Base-by-base conservation (phyloP, 2,888 invertebrate species). In the Gastrophysa polygoni region DNA sequence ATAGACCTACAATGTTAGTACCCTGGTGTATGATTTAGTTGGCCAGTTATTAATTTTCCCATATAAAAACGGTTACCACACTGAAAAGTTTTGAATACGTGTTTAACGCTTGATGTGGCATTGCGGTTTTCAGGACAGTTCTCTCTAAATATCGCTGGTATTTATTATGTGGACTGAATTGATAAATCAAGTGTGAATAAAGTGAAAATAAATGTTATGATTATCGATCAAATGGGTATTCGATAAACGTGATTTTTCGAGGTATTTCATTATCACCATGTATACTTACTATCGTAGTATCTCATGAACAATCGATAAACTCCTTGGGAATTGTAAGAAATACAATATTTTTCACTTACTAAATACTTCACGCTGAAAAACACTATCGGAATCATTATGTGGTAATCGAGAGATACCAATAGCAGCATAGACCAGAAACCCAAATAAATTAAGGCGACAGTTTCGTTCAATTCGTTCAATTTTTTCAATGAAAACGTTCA, bases 51-150 rank as follows among this genome's bases (percentile, higher is more conserved):
- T 52, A 52, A 44, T 59, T 52, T 52, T 52, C 52, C 52, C 38
- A 38, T 52, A 46, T 14, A 57, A 57, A 59, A 52, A 34, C 34
- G 47, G 44, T 50, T 18, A 50, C 51, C 59, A 46, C 29, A 46
- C 52, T 52, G 52, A 44, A 14, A 44, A 28, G 28, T 18, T 51
- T 59, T 52, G 38, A 34, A 18, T 52, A 34, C 52, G 44, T 32
- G 51, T 7, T 46, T 59, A 32, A 46, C 58, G 59, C 32, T 59
- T 38, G 34, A 34, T 20, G 29, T 52, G 32, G 28, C 28, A 52
- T 59, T 32, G 38, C 59, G 59, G 59, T 52, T 59, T 59, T 21
- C 59, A 44, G 51, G 51, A 59, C 51, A 38, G 32, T 59, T 59
- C 52, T 52, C 51, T 28, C 43, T 32, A 52, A 59, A 51, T 38